Conservation (phyloP, 2,888 invertebrate genomes). For the Mantis religiosa region DNA sequence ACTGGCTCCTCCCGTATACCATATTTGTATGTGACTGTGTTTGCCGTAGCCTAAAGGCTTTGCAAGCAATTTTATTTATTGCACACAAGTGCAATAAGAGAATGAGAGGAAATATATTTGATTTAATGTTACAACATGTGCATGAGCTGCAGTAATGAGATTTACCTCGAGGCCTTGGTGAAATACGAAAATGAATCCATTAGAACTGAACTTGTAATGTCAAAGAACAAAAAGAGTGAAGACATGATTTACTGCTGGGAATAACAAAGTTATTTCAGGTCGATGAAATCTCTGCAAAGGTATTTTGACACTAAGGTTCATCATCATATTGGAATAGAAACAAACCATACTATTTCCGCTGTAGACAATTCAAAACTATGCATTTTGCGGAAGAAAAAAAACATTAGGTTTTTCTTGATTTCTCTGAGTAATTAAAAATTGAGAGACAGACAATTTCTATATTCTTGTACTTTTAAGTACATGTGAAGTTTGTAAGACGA, state of each 20-base stretch:
- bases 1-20: neutral
- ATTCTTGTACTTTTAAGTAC: no score
- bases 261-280: neutral
- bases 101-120: neutral
- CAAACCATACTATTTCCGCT: no score
- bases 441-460: no score
- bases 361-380: no score
- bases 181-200: neutral
- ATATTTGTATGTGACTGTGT: neutral
- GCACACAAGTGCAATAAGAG: neutral
- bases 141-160: neutral
- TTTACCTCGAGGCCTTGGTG: neutral
- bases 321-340: no score
- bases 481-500: no score
- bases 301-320: neutral
- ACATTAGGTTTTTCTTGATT: no score
- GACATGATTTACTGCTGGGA: neutral
- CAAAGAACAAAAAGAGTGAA: neutral
- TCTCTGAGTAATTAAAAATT: no score
- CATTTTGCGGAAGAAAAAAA: no score
- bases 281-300: neutral
- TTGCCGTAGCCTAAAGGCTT: neutral
- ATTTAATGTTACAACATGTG: neutral
- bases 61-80: neutral
- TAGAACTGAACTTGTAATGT: neutral